phyloP scores from a whole-genome alignment of 2,113 vertebrate genomes.

The Gavia stellata region DNA sequence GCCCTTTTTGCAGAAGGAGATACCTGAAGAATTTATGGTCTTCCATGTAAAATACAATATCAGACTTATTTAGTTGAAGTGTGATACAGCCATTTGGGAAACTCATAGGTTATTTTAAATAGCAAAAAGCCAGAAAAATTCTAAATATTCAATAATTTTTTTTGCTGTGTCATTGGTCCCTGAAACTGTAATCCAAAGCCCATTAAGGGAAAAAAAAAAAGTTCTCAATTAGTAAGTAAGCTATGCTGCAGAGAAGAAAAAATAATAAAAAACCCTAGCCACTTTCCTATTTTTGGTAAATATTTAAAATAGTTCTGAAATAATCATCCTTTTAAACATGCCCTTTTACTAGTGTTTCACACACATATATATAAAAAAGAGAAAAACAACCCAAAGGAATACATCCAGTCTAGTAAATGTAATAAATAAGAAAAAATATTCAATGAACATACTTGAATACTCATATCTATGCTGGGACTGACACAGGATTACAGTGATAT shows the following conservation, averaged over 20 bases:
- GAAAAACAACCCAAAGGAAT: neutral
- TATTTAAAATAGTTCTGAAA: neutral
- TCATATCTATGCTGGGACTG: neutral
- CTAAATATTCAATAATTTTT: neutral
- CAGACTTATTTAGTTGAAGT: neutral
- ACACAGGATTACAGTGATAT: neutral
- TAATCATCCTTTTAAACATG: neutral
- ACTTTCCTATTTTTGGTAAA: neutral
- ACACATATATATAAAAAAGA: neutral
- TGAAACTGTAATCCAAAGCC: neutral
- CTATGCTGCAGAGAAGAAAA: neutral
- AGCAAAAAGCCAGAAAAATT: neutral
- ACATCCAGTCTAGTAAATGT: fast-evolving
- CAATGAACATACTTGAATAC: neutral
- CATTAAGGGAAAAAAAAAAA: neutral
- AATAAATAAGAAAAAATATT: neutral
- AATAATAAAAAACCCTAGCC: fast-evolving
- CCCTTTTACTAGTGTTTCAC: neutral
- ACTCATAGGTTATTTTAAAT: neutral
- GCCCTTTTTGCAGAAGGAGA: neutral
- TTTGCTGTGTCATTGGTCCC: neutral
- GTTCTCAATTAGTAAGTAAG: neutral
- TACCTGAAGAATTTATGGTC: neutral
- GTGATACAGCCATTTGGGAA: neutral
- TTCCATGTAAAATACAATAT: neutral